A percentile compares a stretch with the other conserved stretches of the same genome.
phyloP scores from a whole-genome alignment of 2,797 vertebrate species.

The Cetoscarus ocellatus region DNA sequence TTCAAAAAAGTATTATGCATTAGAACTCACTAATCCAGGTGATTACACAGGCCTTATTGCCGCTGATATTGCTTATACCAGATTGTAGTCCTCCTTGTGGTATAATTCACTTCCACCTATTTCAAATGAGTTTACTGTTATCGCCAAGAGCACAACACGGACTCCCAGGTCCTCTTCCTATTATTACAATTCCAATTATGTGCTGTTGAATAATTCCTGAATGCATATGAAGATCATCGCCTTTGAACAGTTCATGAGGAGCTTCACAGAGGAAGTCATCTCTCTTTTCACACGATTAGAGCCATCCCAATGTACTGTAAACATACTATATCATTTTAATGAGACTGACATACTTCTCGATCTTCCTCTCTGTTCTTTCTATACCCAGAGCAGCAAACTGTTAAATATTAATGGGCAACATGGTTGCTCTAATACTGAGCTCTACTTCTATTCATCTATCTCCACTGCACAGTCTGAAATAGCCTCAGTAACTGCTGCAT shows the following conservation, averaged over 20 bases:
- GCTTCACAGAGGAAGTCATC: slow-evolving; percentile 8
- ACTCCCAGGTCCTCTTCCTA: slow-evolving; percentile 2
- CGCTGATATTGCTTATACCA: slow-evolving; percentile 13
- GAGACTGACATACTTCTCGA: slow-evolving; percentile 73
- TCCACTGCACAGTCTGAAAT: slow-evolving; percentile 41
- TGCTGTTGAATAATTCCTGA: slow-evolving; percentile 9
- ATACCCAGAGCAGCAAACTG: slow-evolving; percentile 61
- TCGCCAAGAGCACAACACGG: slow-evolving; percentile 16
- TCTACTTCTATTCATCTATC: slow-evolving; percentile 64
- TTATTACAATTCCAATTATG: slow-evolving; percentile 16
- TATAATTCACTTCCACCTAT: slow-evolving; percentile 11
- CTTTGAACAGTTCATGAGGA: slow-evolving; percentile 14
- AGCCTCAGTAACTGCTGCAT: slow-evolving; percentile 34
- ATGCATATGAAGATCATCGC: not conserved
- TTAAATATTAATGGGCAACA: slow-evolving; percentile 80
- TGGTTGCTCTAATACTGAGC: slow-evolving; percentile 72
- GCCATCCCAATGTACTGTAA: slow-evolving; percentile 40
- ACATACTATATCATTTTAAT: slow-evolving; percentile 69
- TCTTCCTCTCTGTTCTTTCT: slow-evolving; percentile 62
- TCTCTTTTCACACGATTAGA: slow-evolving; percentile 41
- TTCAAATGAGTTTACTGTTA: slow-evolving; percentile 16
- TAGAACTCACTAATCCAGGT: slow-evolving; percentile 9
- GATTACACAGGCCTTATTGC: slow-evolving; percentile 20
- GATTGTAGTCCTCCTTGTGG: slow-evolving; percentile 18
- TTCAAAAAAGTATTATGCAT: slow-evolving; percentile 24